Evolutionary conservation across 2,797 vertebrate species (phyloP).

Genomic region (Characodon lateralis): DNA sequence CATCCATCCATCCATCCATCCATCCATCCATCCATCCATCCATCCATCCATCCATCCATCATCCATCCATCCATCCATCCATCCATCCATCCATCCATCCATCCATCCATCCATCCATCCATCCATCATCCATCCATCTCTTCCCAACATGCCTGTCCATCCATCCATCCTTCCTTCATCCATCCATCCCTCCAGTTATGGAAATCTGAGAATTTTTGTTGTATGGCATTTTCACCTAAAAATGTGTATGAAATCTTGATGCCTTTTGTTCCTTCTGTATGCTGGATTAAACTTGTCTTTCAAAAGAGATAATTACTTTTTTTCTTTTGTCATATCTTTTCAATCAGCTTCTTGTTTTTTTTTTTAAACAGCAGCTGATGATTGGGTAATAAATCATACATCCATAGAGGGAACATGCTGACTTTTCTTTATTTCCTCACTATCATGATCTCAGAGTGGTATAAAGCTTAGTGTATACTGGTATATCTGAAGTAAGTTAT

Average conservation of each 20-base stretch:
- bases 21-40: too few relatives aligned
- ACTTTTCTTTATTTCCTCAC: neutral
- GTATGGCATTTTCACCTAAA: neutral
- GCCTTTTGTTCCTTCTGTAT: neutral
- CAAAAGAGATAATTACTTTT: neutral
- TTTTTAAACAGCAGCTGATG: neutral
- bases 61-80: too few relatives aligned
- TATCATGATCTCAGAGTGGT: constrained; percentile 9
- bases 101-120: too few relatives aligned
- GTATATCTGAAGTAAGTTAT: constrained; percentile 40
- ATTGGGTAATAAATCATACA: neutral
- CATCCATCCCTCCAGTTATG: neutral
- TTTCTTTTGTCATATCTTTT: neutral
- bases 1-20: too few relatives aligned
- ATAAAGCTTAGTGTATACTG: constrained; percentile 33
- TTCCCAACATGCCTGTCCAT: too few relatives aligned
- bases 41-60: too few relatives aligned
- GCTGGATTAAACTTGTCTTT: neutral
- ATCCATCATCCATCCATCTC: too few relatives aligned
- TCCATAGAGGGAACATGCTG: neutral
- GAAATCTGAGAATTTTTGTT: neutral
- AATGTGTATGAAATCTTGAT: neutral
- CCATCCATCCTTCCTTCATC: too few relatives aligned
- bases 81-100: too few relatives aligned
- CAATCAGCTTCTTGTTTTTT: too few relatives aligned